Conservation (phyloP, 2,113 vertebrate genomes). For the Potamarius usumacintae region DNA sequence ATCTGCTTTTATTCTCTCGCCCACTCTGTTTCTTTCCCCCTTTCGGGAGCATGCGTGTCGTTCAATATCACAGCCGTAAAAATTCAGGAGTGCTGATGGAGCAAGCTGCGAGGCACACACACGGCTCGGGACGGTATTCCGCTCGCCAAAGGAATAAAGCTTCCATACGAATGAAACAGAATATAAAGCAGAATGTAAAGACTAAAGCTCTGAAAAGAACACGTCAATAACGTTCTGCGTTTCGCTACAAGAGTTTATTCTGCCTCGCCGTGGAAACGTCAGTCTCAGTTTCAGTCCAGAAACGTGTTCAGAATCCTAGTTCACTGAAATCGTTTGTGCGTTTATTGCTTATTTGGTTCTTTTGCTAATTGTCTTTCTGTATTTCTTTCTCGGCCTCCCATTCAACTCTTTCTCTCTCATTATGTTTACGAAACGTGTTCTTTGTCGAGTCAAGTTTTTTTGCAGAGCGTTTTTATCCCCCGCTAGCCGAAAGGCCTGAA, state of each 20-base stretch:
- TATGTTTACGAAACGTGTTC: too few relatives aligned
- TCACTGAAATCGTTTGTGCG: neutral
- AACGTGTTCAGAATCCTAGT: neutral
- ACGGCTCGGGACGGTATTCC: neutral
- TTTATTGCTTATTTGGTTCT: neutral
- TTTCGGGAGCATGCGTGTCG: neutral
- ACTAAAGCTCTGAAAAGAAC: neutral
- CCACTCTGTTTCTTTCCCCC: slow-evolving; percentile 5
- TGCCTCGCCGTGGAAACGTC: neutral
- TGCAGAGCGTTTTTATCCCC: too few relatives aligned
- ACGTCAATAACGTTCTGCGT: neutral
- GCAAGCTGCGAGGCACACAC: slow-evolving; percentile 33
- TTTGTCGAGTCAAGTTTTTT: too few relatives aligned
- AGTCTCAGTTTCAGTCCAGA: neutral
- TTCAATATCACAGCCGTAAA: slow-evolving; percentile 40
- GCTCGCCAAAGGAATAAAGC: neutral
- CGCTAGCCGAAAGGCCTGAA: too few relatives aligned
- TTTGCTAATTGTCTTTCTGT: neutral
- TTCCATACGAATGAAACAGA: neutral
- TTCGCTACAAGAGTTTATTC: neutral
- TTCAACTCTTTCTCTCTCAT: neutral
- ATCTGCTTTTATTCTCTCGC: slow-evolving; percentile 28
- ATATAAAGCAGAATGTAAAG: neutral
- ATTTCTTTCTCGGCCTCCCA: neutral
- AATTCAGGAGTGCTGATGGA: slow-evolving; percentile 38